phyloP scores from a whole-genome alignment of 2,888 invertebrate species.

The Amphipoea oculea region DNA sequence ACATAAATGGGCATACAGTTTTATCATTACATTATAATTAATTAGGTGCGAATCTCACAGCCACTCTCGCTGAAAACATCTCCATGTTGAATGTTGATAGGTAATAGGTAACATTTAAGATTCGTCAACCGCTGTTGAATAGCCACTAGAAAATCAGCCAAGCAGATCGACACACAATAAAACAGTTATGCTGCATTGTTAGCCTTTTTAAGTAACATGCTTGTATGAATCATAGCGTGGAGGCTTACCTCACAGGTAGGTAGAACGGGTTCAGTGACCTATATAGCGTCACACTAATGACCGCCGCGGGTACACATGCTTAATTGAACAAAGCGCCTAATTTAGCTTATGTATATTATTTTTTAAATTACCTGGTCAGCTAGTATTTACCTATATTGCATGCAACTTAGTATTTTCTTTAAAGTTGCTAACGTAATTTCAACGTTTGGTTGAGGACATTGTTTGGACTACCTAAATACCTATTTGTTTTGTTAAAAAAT shows the following conservation, averaged over 20 bases:
- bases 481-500: background rate
- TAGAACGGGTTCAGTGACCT: constrained; percentile 66
- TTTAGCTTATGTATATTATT: constrained; percentile 48
- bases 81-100: background rate
- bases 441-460: background rate
- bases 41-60: background rate
- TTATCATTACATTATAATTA: background rate
- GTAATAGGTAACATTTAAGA: constrained; percentile 6
- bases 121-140: constrained; percentile 28
- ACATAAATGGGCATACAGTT: background rate
- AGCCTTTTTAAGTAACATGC: constrained; percentile 58
- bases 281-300: constrained; percentile 60
- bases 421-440: background rate
- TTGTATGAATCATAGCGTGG: constrained; percentile 63
- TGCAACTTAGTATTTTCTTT: background rate
- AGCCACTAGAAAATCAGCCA: constrained; percentile 50
- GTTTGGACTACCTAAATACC: too few species aligned
- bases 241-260: constrained; percentile 59
- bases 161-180: constrained; percentile 62
- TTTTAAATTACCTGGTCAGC: constrained; percentile 30
- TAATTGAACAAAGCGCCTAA: constrained; percentile 61
- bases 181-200: constrained; percentile 67
- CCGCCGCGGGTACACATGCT: constrained; percentile 53
- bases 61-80: background rate
- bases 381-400: constrained; percentile 3